phyloP scores from a whole-genome alignment of 2,113 vertebrate genomes.

The Malurus melanocephalus region DNA sequence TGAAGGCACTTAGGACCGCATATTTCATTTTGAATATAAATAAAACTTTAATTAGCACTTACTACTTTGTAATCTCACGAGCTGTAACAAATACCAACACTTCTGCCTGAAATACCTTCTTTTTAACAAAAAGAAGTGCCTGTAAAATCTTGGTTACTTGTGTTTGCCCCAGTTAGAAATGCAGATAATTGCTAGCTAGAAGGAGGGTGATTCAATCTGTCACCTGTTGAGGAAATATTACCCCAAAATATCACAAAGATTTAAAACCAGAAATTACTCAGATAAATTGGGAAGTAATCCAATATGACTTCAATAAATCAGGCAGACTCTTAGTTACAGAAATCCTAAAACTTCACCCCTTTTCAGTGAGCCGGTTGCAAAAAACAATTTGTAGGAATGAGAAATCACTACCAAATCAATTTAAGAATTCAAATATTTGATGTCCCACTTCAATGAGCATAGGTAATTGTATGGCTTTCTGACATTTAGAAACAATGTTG shows the following conservation, averaged over 20 bases:
- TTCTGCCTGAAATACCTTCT: neutral
- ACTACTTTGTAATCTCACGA: neutral
- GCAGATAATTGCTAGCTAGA: neutral
- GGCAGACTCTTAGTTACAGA: neutral
- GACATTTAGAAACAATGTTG: neutral
- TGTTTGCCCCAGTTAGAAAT: neutral
- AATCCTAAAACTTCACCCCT: neutral
- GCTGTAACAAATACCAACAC: neutral
- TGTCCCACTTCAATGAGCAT: fast-evolving
- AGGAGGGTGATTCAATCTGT: neutral
- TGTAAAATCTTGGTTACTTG: neutral
- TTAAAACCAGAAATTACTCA: neutral
- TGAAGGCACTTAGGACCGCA: conserved; percentile 1
- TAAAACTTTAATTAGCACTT: conserved; percentile 42
- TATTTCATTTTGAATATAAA: conserved; percentile 33
- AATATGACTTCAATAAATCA: neutral
- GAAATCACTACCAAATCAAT: neutral
- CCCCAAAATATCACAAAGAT: neutral
- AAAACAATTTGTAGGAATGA: neutral
- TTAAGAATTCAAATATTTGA: neutral
- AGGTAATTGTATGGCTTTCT: neutral
- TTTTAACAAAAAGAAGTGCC: neutral
- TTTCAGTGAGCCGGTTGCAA: neutral
- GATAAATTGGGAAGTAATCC: neutral
- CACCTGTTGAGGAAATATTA: neutral